Percentiles rank a stretch among this genome's conserved stretches.
These are phyloP conservation scores for Sisor rabdophorus DNA, from an alignment of 2,113 vertebrate genomes.

Conservation along the genomic window DNA sequence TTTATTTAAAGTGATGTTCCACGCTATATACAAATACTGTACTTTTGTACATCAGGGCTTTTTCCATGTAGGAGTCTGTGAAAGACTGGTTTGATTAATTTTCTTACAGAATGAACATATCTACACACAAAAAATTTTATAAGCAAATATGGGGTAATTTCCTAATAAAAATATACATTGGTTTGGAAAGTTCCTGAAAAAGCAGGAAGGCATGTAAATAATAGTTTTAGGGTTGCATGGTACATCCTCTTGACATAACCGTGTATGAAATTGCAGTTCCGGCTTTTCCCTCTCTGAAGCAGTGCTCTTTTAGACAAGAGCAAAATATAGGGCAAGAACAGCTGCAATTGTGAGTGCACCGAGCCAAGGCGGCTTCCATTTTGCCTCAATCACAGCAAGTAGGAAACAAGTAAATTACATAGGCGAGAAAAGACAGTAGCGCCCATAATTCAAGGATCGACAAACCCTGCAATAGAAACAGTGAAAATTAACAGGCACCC, in stretches of 20 bases:
- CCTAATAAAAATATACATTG: conserved; percentile 9
- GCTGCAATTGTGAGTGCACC: conserved; percentile 50
- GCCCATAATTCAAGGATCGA: conserved; percentile 69
- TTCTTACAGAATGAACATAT: not conserved
- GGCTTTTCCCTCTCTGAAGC: conserved; percentile 39
- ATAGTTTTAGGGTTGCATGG: conserved; percentile 37
- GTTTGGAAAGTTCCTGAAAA: conserved; percentile 13
- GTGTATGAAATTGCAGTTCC: conserved; percentile 44
- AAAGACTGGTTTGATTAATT: not conserved
- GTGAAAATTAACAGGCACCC: conserved; percentile 66
- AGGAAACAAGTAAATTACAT: conserved; percentile 76
- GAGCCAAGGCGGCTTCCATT: conserved; percentile 58
- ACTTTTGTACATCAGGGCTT: not conserved
- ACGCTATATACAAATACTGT: not conserved
- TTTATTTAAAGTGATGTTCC: too few species aligned
- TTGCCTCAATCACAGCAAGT: conserved; percentile 66
- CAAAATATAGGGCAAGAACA: conserved; percentile 51
- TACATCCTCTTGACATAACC: conserved; percentile 40
- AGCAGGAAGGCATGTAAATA: conserved; percentile 34
- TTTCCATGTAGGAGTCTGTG: not conserved
- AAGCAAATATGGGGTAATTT: not conserved
- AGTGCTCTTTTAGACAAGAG: conserved; percentile 47
- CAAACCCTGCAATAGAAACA: conserved; percentile 75
- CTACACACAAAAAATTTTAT: not conserved
- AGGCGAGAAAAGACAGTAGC: conserved; percentile 69